These are phyloP conservation scores for Habrosyne pyritoides DNA, from an alignment of 2,888 invertebrate species.

Conservation along the genomic window DNA sequence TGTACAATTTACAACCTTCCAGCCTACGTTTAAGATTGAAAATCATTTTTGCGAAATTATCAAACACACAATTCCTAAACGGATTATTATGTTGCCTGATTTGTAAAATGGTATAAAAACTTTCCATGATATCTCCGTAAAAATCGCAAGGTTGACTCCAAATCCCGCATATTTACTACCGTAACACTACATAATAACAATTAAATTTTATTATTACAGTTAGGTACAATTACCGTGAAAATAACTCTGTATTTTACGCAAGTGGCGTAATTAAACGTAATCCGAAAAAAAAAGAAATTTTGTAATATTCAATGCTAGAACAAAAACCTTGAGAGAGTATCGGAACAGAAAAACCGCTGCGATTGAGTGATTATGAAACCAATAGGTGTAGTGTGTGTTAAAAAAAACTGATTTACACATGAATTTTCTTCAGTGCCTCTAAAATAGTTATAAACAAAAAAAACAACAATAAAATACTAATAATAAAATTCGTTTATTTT, in stretches of 20 bases:
- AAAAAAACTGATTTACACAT: too few relatives aligned
- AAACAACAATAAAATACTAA: too few relatives aligned
- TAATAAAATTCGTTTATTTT: too few relatives aligned
- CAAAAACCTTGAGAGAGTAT: slow-evolving; percentile 62
- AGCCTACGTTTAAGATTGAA: too few relatives aligned
- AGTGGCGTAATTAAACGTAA: background rate
- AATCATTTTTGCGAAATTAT: too few relatives aligned
- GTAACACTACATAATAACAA: background rate
- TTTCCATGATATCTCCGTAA: background rate
- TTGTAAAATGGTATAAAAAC: too few relatives aligned
- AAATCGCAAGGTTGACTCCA: background rate
- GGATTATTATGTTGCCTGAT: too few relatives aligned
- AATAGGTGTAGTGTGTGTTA: slow-evolving; percentile 23
- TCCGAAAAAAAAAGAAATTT: background rate
- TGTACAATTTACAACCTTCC: too few relatives aligned
- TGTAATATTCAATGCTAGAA: slow-evolving; percentile 15
- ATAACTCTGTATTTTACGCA: background rate
- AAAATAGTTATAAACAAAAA: too few relatives aligned
- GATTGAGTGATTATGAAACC: slow-evolving; percentile 49
- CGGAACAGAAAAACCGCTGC: slow-evolving; percentile 31
- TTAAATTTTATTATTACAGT: background rate
- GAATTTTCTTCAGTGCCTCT: too few relatives aligned
- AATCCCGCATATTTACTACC: background rate
- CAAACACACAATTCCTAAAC: too few relatives aligned
- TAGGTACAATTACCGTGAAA: background rate